Conservation (phyloP, 2,888 invertebrate genomes). For the Arge pagana region DNA sequence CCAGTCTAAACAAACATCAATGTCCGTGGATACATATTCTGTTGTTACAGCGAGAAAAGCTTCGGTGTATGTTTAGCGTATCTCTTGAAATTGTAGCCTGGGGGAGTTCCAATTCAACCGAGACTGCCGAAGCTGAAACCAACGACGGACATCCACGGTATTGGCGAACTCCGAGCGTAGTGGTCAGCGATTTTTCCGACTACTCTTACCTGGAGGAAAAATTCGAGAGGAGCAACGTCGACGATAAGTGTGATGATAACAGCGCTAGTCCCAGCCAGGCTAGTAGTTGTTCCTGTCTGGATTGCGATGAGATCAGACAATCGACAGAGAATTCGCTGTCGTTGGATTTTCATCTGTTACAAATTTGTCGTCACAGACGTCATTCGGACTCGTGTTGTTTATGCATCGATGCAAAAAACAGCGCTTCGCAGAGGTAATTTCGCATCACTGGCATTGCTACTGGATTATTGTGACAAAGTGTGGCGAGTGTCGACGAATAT, state of each 20-base stretch:
- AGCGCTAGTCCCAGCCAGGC: conserved; percentile 48
- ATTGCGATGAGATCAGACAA: conserved; percentile 48
- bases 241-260: conserved; percentile 46
- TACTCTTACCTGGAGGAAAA: conserved; percentile 59
- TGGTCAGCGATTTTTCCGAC: conserved; percentile 86
- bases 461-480: too few species aligned
- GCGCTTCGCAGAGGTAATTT: conserved; percentile 26
- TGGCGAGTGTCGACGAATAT: too few species aligned
- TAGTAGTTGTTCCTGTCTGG: conserved; percentile 53
- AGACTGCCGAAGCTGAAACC: conserved; percentile 44
- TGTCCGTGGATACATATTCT: too few species aligned
- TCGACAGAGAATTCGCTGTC: conserved; percentile 36
- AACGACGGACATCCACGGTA: conserved; percentile 59
- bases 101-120: conserved; percentile 41
- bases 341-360: conserved; percentile 37
- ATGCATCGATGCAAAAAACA: conserved; percentile 37
- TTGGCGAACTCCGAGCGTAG: conserved; percentile 83
- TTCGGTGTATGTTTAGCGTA: too few species aligned
- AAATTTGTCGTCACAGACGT: conserved; percentile 47
- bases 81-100: conserved; percentile 41
- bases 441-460: too few species aligned
- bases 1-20: too few species aligned
- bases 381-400: conserved; percentile 53
- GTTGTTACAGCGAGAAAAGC: too few species aligned
- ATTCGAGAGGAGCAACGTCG: conserved; percentile 48